Percentiles rank a stretch among this genome's conserved stretches.
phyloP scores from a whole-genome alignment of 1,140 invertebrate genomes.

The Macrocentrus cingulum region DNA sequence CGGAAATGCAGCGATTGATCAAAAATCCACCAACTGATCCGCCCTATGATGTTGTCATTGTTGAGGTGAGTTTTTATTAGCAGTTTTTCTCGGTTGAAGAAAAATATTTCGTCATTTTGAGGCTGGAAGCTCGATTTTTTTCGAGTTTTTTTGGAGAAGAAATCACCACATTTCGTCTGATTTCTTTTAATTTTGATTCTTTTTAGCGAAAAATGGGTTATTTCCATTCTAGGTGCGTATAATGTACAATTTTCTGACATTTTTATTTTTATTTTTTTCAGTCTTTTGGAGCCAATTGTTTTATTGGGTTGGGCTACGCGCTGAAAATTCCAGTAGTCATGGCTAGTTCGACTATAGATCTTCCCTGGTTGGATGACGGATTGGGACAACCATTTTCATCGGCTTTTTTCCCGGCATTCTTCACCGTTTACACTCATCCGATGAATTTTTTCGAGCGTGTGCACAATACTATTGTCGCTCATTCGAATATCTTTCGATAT shows the following conservation, averaged over 20 bases:
- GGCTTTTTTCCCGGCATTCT: conserved; percentile 41
- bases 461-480: conserved; percentile 32
- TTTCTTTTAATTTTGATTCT: no score
- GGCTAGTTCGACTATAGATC: conserved; percentile 24
- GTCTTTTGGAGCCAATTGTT: conserved; percentile 37
- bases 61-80: conserved; percentile 36
- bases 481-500: conserved; percentile 17
- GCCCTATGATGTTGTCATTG: conserved; percentile 34
- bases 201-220: no score
- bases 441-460: conserved; percentile 44
- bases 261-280: conserved; percentile 19
- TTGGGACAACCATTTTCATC: conserved; percentile 34
- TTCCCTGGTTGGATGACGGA: conserved; percentile 30
- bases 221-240: no score
- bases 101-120: not conserved
- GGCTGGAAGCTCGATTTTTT: conserved; percentile 21
- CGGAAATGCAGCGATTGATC: conserved; percentile 31
- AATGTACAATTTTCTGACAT: no score
- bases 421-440: conserved; percentile 33
- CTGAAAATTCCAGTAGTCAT: conserved; percentile 33
- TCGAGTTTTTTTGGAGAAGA: conserved; percentile 14
- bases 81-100: conserved; percentile 1
- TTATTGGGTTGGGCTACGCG: conserved; percentile 25
- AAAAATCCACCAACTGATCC: conserved; percentile 31
- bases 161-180: no score